Percentiles rank a stretch among this genome's conserved stretches.
These are phyloP conservation scores for Naso thynnoides DNA, from an alignment of 2,797 vertebrate species.

Conservation along the genomic window DNA sequence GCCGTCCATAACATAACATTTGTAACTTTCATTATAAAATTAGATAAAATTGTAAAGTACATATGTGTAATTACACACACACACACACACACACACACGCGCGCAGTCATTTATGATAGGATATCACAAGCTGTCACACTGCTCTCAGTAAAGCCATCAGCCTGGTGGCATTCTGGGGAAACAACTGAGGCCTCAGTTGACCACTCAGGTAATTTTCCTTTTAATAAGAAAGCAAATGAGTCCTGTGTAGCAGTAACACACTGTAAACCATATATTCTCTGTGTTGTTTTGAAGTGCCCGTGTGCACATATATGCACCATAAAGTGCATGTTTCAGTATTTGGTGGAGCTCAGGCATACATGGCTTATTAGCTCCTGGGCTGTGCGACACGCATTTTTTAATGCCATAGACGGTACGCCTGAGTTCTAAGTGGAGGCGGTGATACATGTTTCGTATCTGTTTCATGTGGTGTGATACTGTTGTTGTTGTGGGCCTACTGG, in stretches of 20 bases:
- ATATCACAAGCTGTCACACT: conserved; percentile 43
- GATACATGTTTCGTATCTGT: conserved; percentile 55
- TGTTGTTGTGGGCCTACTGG: conserved; percentile 45
- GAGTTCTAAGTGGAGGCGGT: conserved; percentile 28
- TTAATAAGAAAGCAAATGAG: conserved; percentile 50
- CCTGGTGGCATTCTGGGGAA: conserved; percentile 39
- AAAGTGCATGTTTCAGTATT: conserved; percentile 25
- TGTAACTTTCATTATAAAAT: no score
- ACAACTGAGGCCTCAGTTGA: conserved; percentile 42
- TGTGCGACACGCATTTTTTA: conserved; percentile 57
- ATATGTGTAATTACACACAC: no score
- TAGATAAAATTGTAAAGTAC: no score
- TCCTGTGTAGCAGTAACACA: conserved; percentile 34
- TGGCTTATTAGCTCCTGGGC: conserved; percentile 52
- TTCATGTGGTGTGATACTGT: conserved; percentile 47
- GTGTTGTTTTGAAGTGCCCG: conserved; percentile 43
- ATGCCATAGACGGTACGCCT: conserved; percentile 39
- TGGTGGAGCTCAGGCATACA: conserved; percentile 13
- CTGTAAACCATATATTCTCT: conserved; percentile 38
- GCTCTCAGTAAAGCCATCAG: conserved; percentile 49
- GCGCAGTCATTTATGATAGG: conserved; percentile 29
- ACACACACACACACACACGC: no score
- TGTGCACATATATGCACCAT: conserved; percentile 39
- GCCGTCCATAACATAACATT: no score
- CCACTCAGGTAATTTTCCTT: conserved; percentile 39